Evolutionary conservation across 1,140 invertebrate species (phyloP).

Genomic region (Bombus vancouverensis): DNA sequence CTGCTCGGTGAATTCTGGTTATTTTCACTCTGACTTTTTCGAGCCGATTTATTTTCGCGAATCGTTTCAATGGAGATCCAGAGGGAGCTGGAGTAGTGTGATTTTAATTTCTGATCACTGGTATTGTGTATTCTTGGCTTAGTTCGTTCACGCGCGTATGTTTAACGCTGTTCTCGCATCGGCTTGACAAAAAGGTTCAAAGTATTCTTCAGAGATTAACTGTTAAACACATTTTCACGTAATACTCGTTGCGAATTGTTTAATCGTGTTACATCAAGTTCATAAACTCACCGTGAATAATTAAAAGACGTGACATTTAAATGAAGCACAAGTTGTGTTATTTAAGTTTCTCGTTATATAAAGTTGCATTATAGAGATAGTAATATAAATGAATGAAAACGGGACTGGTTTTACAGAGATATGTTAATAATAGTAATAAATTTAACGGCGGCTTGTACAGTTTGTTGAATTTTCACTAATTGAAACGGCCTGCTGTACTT

Average conservation of each 20-base stretch:
- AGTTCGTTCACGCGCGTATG: neutral
- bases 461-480: constrained; percentile 14
- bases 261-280: neutral
- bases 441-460: neutral
- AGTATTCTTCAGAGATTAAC: neutral
- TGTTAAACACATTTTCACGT: neutral
- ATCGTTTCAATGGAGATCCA: neutral
- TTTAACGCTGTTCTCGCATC: neutral
- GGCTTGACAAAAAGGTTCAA: neutral
- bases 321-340: neutral
- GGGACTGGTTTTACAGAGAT: neutral
- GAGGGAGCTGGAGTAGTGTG: neutral
- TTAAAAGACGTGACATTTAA: neutral
- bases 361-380: neutral
- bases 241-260: neutral
- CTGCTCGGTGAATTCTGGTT: neutral
- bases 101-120: constrained; percentile 12
- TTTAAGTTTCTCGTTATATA: neutral
- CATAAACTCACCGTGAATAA: neutral
- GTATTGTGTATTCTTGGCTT: neutral
- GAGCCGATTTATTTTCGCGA: neutral
- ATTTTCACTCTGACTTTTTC: neutral
- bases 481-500: neutral
- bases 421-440: neutral
- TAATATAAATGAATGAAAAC: neutral